Percentiles rank a stretch among this genome's conserved stretches.
Conservation (phyloP, 2,888 invertebrate species). For the Flexamia atlantica region DNA sequence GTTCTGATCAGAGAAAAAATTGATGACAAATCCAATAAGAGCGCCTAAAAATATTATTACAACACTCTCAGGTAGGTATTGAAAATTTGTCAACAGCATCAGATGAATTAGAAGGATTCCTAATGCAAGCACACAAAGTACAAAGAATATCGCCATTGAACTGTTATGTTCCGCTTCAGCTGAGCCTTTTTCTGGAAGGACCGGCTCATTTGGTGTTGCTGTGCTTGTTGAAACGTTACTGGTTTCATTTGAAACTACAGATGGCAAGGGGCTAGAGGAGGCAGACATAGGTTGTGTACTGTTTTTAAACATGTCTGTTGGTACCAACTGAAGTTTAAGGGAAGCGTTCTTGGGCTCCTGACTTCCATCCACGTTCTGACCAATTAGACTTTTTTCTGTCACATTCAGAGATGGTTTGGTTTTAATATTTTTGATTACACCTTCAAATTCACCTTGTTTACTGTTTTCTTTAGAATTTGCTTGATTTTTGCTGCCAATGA, state of each 20-base stretch:
- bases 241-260: conserved; percentile 48
- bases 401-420: not conserved
- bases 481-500: conserved; percentile 2
- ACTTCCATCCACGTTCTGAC: not conserved
- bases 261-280: conserved; percentile 50
- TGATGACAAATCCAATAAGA: conserved; percentile 93
- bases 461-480: not conserved
- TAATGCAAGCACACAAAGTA: conserved; percentile 94
- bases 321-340: conserved; percentile 12
- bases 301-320: conserved; percentile 1
- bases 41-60: conserved; percentile 98
- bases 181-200: conserved; percentile 92
- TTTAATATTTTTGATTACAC: not conserved
- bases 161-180: conserved; percentile 98
- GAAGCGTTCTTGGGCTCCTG: not conserved
- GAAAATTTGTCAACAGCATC: conserved; percentile 96
- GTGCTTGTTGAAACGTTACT: conserved; percentile 73
- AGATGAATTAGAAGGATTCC: conserved; percentile 96
- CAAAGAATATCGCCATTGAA: conserved; percentile 98
- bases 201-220: conserved; percentile 83
- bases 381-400: not conserved
- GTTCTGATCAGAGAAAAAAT: conserved; percentile 91
- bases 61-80: conserved; percentile 98
- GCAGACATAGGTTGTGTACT: conserved; percentile 7
- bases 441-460: not conserved